A percentile compares a stretch with the other conserved stretches of the same genome.
Evolutionary conservation across 2,797 vertebrate species (phyloP).

Genomic region (Meriones psammophilus): DNA sequence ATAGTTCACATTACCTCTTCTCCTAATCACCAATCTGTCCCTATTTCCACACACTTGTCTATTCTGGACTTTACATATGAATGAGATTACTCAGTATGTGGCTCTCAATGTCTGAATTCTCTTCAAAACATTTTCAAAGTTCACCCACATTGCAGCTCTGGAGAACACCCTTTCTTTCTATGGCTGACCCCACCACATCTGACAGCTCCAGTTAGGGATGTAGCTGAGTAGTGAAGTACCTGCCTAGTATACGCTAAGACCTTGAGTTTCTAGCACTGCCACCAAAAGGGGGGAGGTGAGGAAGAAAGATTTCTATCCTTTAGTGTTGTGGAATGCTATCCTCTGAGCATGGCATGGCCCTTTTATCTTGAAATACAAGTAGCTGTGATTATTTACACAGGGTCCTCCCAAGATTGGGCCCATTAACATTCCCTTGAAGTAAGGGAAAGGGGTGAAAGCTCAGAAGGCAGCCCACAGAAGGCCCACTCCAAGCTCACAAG

Average conservation of each 20-base stretch:
- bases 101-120: background rate
- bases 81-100: background rate
- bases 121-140: background rate
- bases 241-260: background rate
- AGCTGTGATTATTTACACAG: background rate
- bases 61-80: background rate
- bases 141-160: accelerated
- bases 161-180: background rate
- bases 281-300: background rate
- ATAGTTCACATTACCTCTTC: background rate
- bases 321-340: background rate
- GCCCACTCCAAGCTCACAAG: background rate
- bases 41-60: background rate
- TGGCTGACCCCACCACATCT: too few species aligned
- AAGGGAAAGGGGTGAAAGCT: background rate
- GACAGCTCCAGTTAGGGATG: background rate
- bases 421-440: background rate
- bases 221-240: background rate
- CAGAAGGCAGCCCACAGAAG: background rate
- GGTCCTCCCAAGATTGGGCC: background rate
- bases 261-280: background rate
- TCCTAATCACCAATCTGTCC: background rate
- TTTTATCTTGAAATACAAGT: background rate
- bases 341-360: background rate
- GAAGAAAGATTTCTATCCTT: background rate